These are phyloP conservation scores for Cartodere bifasciata DNA, from an alignment of 2,888 invertebrate species.

Conservation along the genomic window DNA sequence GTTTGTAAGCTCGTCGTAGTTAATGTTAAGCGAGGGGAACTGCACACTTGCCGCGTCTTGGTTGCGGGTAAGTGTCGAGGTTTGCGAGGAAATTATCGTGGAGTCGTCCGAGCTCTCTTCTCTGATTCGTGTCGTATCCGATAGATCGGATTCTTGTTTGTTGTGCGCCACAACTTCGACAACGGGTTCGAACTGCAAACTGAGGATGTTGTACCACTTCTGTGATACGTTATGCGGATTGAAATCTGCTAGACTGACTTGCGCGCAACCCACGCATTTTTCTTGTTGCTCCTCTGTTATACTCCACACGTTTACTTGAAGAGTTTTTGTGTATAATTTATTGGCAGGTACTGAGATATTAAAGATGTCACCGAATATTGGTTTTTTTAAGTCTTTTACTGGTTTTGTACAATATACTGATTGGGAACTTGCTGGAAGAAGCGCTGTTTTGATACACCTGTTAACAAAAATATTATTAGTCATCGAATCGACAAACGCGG, in stretches of 20 bases:
- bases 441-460: slow-evolving; percentile 65
- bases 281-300: slow-evolving; percentile 52
- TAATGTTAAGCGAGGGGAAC: slow-evolving; percentile 38
- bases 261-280: slow-evolving; percentile 86
- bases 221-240: slow-evolving; percentile 67
- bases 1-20: slow-evolving; percentile 41
- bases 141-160: slow-evolving; percentile 42
- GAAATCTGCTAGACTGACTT: slow-evolving; percentile 92
- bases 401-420: slow-evolving; percentile 53
- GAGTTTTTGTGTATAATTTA: slow-evolving; percentile 73
- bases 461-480: slow-evolving; percentile 17
- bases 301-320: slow-evolving; percentile 82
- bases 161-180: slow-evolving; percentile 24
- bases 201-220: slow-evolving; percentile 93
- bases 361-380: slow-evolving; percentile 68
- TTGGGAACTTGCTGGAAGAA: slow-evolving; percentile 50
- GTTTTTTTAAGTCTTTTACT: slow-evolving; percentile 56
- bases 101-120: slow-evolving; percentile 96
- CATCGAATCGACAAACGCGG: not conserved
- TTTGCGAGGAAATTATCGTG: slow-evolving; percentile 92
- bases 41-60: slow-evolving; percentile 47
- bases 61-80: slow-evolving; percentile 88
- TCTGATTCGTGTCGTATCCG: slow-evolving; percentile 34
- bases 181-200: slow-evolving; percentile 58
- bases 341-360: slow-evolving; percentile 61